Conservation (phyloP, 92 coral and sea anemone species). For the Epizoanthus illoricatus region DNA sequence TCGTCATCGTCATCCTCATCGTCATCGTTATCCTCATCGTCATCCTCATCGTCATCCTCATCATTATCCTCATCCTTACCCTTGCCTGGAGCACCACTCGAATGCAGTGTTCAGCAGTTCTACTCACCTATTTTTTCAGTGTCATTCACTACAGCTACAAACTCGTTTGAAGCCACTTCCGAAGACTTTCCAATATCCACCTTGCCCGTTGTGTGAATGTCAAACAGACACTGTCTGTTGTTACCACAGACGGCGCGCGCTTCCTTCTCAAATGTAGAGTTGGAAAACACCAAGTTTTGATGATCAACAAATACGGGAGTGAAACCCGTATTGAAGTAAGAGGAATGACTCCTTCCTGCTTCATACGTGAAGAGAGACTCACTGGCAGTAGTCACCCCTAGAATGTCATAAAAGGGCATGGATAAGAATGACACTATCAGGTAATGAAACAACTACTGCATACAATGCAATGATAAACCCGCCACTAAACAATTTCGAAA, state of each 20-base stretch:
- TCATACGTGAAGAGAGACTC: conserved; percentile 40
- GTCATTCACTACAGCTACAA: conserved; percentile 5
- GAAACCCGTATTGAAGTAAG: conserved; percentile 13
- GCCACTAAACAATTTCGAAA: no score
- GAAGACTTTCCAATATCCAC: conserved; percentile 45
- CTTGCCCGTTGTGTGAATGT: conserved; percentile 45
- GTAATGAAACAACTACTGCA: background rate
- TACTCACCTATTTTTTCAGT: background rate
- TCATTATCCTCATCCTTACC: no score
- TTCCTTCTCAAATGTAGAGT: conserved; percentile 28
- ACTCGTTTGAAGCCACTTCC: background rate
- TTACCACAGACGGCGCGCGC: conserved; percentile 49
- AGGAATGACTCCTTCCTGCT: conserved; percentile 17
- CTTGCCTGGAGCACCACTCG: no score
- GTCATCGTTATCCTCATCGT: no score
- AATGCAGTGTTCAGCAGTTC: background rate
- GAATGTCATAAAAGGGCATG: background rate
- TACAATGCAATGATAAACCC: background rate
- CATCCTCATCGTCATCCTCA: no score
- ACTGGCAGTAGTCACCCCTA: conserved; percentile 29
- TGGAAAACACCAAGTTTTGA: background rate
- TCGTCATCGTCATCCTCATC: no score
- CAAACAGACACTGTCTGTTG: conserved; percentile 48
- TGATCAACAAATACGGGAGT: conserved; percentile 43
- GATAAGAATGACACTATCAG: no score